Base-by-base conservation (phyloP, 2,113 vertebrate species). In the Pitta sordida region DNA sequence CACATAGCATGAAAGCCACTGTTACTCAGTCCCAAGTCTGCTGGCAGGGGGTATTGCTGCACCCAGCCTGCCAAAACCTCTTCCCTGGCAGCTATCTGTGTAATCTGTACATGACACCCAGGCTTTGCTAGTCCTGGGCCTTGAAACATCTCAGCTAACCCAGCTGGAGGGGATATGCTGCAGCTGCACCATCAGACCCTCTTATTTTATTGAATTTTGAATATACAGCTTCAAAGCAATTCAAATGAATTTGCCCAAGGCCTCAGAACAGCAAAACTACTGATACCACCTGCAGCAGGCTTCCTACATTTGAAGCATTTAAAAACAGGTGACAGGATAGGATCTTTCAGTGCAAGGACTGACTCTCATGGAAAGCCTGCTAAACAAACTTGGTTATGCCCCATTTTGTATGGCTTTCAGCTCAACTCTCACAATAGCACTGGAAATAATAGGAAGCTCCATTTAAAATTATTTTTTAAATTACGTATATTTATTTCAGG, bases 131-230 rank as follows among this genome's bases (percentile, higher is more conserved):
- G 96, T 96, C 96, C 92, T 84, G 83, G 91, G 95, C 95, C 97
- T 97, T 94, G 92, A 98, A 98, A 96, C 85, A 85, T 91, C 81
- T 87, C 58, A n/a, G 96, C 93, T 97, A 91, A 95, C 97, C 97
- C 97, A 98, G 98, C 97, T 98, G 97, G 97, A 97, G 96, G 96
- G 94, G 96, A 94, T 94, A 94, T 52, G 91, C 94, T 94, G 96
- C 98, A 98, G 97, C 97, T 97, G 98, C 97, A 97, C 96, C 97
- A 97, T 94, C 96, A 96, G 94, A 94, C 94, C 90, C 96, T 96
- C 96, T 97, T 96, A 96, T 97, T 98, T 98, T 97, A 97, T 96
- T 98, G 97, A 97, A 97, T 98, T 97, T 93, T 97, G 97, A 97
- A 97, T 98, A 97, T 92, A 96, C 94, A 60, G 96, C 97, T 98